Percentiles rank a stretch among this genome's conserved stretches.
These are phyloP conservation scores for Entomobrya multifasciata DNA, from an alignment of 2,888 invertebrate genomes.

Conservation along the genomic window DNA sequence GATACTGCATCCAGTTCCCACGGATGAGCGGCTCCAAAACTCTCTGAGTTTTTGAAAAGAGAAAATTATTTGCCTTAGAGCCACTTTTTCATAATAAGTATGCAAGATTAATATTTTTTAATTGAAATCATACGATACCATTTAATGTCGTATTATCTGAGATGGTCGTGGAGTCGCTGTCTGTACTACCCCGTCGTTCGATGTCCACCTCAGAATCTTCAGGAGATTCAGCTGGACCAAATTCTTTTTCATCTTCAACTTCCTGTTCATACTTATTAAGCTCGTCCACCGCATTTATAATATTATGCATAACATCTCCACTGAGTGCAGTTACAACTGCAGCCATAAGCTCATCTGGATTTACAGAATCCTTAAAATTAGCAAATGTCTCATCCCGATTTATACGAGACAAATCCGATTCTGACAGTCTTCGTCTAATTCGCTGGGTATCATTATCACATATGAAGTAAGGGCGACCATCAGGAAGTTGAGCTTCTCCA, in stretches of 20 bases:
- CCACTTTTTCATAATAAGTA: not conserved
- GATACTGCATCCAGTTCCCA: conserved; percentile 66
- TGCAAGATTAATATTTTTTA: not conserved
- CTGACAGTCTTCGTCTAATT: conserved; percentile 83
- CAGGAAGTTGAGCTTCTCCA: conserved; percentile 10
- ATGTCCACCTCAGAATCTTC: conserved; percentile 49
- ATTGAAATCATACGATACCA: not conserved
- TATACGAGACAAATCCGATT: conserved; percentile 89
- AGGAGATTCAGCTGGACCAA: conserved; percentile 37
- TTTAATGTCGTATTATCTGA: conserved; percentile 13
- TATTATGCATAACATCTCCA: conserved; percentile 74
- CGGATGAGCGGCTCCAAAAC: conserved; percentile 27
- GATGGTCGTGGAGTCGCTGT: not conserved
- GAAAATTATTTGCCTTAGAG: too few species aligned
- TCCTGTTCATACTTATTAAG: conserved; percentile 74
- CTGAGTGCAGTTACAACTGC: conserved; percentile 90
- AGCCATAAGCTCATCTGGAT: conserved; percentile 88
- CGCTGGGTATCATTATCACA: conserved; percentile 77
- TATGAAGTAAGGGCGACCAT: not conserved
- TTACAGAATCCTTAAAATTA: conserved; percentile 82
- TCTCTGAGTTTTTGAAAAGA: too few species aligned
- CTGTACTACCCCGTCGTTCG: conserved; percentile 9
- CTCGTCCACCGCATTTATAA: conserved; percentile 78
- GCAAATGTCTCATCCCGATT: conserved; percentile 90
- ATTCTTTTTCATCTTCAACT: conserved; percentile 34